Evolutionary conservation across 92 coral and sea anemone species (phyloP), one percentile per base, ranked within the genome.

Genomic region (Bergia sp.): DNA sequence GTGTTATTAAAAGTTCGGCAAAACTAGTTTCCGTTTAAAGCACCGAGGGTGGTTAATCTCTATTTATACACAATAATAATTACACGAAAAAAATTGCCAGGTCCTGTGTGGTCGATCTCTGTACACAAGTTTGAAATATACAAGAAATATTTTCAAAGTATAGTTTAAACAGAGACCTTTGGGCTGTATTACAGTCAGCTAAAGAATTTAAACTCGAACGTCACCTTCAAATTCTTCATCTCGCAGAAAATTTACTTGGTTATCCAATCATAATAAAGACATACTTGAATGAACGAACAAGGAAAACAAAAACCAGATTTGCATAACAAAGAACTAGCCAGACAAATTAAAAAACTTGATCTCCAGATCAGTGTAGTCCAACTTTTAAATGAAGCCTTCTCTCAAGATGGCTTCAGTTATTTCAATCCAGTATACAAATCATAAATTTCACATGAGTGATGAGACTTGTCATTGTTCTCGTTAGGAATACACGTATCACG

Each of bases 241-340:
- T 76, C 55, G 4, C 29, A 41, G 47, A 76, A 86, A 20, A 21
- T 57, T 49, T 76, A 36, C 55, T 64, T 40, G 76, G 55, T 78
- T 47, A 61, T 65, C 37, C 39, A 50, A 15, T 50, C 47, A 57
- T 43, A 64, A 66, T 66, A 64, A 39, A 79, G 77, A 77, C 6
- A 41, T 77, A 87, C 77, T 77, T 29, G 42, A 66, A 2, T 76
- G 73, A 57, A 78, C 84, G 85, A 41, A 87, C 69, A 86, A 61
- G 77, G 75, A 67, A 78, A 77, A 79, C 77, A 87, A 16, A 61
- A 64, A 79, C 37, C 8, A 55, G 7, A 87, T 66, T 87, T 87
- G 38, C 90, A 66, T 77, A 81, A 81, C 85, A 87, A 87, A 37
- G 37, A 49, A 9, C 7, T n/a, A 18, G 42, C 18, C 82, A 76